These are phyloP conservation scores for Ditula angustiorana DNA, from an alignment of 2,888 invertebrate species.

Conservation along the genomic window DNA sequence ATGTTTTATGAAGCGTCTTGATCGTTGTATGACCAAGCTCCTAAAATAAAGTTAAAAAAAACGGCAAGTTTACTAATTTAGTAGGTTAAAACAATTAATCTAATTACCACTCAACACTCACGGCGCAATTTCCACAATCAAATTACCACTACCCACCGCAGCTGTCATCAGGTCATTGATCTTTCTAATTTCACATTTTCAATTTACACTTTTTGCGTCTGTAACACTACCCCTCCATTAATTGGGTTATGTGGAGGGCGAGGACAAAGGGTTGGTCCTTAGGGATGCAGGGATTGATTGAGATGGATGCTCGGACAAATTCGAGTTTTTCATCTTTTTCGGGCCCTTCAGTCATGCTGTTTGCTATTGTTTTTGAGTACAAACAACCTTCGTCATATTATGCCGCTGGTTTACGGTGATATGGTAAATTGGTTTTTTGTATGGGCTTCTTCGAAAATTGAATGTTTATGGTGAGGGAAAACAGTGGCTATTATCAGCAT, in stretches of 20 bases:
- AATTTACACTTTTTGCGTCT: constrained; percentile 78
- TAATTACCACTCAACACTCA: constrained; percentile 20
- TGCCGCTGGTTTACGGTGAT: constrained; percentile 14
- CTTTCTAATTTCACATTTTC: constrained; percentile 72
- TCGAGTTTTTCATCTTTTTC: constrained; percentile 69
- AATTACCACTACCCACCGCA: constrained; percentile 27
- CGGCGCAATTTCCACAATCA: constrained; percentile 14
- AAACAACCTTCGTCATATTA: constrained; percentile 29
- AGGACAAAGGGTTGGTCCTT: constrained; percentile 77
- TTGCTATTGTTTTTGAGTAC: constrained; percentile 50
- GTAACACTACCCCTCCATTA: constrained; percentile 70
- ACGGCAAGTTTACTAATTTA: too few species aligned
- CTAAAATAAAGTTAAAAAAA: too few species aligned
- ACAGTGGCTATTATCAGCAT: not conserved
- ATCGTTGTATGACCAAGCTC: too few species aligned
- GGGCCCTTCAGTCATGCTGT: constrained; percentile 47
- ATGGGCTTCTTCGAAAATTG: not conserved
- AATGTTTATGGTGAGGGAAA: not conserved
- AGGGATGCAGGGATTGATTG: constrained; percentile 78
- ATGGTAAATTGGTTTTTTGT: constrained; percentile 28
- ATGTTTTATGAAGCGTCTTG: too few species aligned
- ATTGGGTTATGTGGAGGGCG: constrained; percentile 79
- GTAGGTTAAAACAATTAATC: not conserved
- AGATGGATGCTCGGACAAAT: constrained; percentile 82
- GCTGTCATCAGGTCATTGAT: constrained; percentile 39